Percentiles rank a stretch among this genome's conserved stretches.
Conservation (phyloP, 2,113 vertebrate species). For the Thamnaconus septentrionalis region DNA sequence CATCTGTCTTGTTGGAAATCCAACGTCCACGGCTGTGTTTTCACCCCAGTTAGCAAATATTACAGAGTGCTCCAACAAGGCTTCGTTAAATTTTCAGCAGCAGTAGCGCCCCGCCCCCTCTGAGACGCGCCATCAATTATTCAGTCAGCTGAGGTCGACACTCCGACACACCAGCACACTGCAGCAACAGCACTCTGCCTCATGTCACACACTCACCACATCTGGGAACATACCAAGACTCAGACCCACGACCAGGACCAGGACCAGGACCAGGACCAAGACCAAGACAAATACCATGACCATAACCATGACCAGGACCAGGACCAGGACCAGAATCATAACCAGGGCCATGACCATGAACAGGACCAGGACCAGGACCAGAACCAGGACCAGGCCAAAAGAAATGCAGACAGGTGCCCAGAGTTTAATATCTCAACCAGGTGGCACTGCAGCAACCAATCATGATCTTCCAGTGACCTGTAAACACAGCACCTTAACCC, state of each 20-base stretch:
- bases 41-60: constrained; percentile 34
- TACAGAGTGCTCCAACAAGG: constrained; percentile 32
- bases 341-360: no score
- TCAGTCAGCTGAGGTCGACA: constrained; percentile 41
- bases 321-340: no score
- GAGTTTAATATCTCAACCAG: no score
- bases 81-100: constrained; percentile 54
- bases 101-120: background rate
- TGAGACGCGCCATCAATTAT: constrained; percentile 38
- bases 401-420: no score
- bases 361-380: no score
- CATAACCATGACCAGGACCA: no score
- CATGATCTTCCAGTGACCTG: no score
- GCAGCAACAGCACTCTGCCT: background rate
- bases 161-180: constrained; percentile 13
- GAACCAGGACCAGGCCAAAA: no score
- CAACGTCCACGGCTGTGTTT: constrained; percentile 5
- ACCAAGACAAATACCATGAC: no score
- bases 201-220: background rate
- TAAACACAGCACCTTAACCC: no score
- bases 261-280: background rate
- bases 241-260: background rate
- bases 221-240: background rate
- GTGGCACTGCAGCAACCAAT: no score
- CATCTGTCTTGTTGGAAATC: background rate